Base-by-base conservation (phyloP, 2,797 vertebrate species). In the Phoxinus dragarum region DNA sequence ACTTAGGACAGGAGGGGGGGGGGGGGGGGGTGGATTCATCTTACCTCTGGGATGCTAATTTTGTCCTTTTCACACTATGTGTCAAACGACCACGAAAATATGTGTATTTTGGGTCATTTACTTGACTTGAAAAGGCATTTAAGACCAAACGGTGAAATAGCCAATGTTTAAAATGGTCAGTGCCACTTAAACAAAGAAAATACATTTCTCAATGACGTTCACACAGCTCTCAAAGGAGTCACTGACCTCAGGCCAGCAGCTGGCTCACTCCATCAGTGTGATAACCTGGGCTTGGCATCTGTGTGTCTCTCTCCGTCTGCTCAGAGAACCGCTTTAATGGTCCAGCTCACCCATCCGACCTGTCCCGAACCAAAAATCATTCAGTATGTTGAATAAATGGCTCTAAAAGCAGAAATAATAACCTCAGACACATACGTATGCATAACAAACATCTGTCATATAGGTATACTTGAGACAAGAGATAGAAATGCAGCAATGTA, bases 241-340 rank as follows among this genome's bases (percentile, higher is more conserved):
- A 87, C 82, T 88, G 89, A 90, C 88, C 89, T 87, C 69, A 84
- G 86, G 85, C 86, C 86, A 88, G 86, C 88, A 85, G 79, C 86
- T 88, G 88, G 86, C 80, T 86, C 84, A 56, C 88, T 82, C 74
- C 80, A 88, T 89, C 86, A 89, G 82, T 69, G 44, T 85, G 80
- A 88, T 85, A 87, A 89, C 88, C 87, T 80, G 67, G 83, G 66
- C 82, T 87, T 90, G 88, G 84, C 82, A 87, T 83, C 86, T 86
- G 72, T 76, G 85, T 77, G 76, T 86, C 73, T 82, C 61, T 86
- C 52, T 52, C 64, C 44, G 75, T 85, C 54, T 80, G 67, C 64
- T 87, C 78, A 42, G 78, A 87, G 73, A 61, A 21, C 78, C 72
- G 81, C 61, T 86, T 73, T 86, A 89, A 88, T 86, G 81, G 75